Evolutionary conservation across 2,888 invertebrate species (phyloP).

Genomic region (Nomada hirtipes): DNA sequence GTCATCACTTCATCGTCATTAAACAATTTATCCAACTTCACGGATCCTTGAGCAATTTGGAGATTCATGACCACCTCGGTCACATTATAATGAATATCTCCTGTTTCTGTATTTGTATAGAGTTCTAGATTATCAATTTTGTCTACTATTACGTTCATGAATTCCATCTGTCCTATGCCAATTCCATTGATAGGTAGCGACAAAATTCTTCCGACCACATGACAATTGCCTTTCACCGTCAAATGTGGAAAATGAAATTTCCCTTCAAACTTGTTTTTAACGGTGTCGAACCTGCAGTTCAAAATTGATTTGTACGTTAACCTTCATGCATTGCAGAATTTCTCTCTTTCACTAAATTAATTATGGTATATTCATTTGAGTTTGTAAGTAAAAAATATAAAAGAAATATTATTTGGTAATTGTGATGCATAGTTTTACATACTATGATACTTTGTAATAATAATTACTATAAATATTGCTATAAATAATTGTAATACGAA

Average conservation of each 20-base stretch:
- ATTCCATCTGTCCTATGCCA: constrained; percentile 88
- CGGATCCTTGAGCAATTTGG: constrained; percentile 87
- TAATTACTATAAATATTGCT: no score
- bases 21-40: constrained; percentile 90
- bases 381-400: no score
- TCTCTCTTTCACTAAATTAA: no score
- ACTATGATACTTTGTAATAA: no score
- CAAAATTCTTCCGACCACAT: constrained; percentile 89
- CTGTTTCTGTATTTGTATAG: constrained; percentile 80
- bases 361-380: no score
- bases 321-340: no score
- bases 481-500: background rate
- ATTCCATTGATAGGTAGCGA: constrained; percentile 91
- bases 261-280: constrained; percentile 86
- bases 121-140: constrained; percentile 87
- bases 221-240: constrained; percentile 88
- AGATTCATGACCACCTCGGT: constrained; percentile 89
- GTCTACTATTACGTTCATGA: constrained; percentile 88
- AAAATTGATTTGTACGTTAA: background rate
- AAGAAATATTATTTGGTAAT: no score
- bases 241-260: constrained; percentile 88
- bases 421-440: no score
- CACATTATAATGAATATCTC: constrained; percentile 86
- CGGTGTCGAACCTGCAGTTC: constrained; percentile 85
- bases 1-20: constrained; percentile 88